Evolutionary conservation across 37 sponge, comb jelly and placozoan species (phyloP), one percentile per base, ranked within the genome.

Genomic region (Cliona cf. orientalis): DNA sequence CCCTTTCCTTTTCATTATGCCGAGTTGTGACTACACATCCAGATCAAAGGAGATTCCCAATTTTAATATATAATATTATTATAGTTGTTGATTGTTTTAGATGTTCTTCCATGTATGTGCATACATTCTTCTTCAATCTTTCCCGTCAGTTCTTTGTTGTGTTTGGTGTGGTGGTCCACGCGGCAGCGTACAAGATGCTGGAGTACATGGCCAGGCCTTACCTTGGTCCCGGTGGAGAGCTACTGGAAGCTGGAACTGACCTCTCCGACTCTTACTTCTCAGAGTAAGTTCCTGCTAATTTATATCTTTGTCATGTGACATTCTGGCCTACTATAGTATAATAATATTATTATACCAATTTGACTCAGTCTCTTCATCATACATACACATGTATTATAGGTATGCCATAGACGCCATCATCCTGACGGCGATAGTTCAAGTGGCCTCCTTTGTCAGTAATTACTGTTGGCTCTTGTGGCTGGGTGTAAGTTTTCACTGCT

Each of bases 341-440:
- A 49, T 49, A n/a, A n/a, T n/a, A n/a, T n/a, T n/a, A n/a, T n/a
- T n/a, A n/a, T 58, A n/a, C 26, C 59, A n/a, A 3, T 58, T 26
- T 49, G 55, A 11, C 55, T 49, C 11, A 11, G 14, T 49, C 55
- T 49, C 55, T 49, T 49, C 11, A 19, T n/a, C n/a, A n/a, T n/a
- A n/a, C n/a, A n/a, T n/a, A n/a, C n/a, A n/a, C n/a, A n/a, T n/a
- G 14, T 17, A 49, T 49, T 23, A 25, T 39, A 92, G 92, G 66
- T 92, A 87, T 49, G 70, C 63, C 33, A 92, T 87, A 29, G 92
- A 92, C 75, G 46, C 75, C 1, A 75, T 87, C n/a, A 84, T 92
- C 33, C 73, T 92, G 38, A 87, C 89, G 5, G 19, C 80, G 40
- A 73, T 49, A 26, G 5, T 87, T 12, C 92, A 92, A 42, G 67